Evolutionary conservation across 1,140 invertebrate species (phyloP), one percentile per base, ranked within the genome.

Genomic region (Pseudomyrmex cubaensis): DNA sequence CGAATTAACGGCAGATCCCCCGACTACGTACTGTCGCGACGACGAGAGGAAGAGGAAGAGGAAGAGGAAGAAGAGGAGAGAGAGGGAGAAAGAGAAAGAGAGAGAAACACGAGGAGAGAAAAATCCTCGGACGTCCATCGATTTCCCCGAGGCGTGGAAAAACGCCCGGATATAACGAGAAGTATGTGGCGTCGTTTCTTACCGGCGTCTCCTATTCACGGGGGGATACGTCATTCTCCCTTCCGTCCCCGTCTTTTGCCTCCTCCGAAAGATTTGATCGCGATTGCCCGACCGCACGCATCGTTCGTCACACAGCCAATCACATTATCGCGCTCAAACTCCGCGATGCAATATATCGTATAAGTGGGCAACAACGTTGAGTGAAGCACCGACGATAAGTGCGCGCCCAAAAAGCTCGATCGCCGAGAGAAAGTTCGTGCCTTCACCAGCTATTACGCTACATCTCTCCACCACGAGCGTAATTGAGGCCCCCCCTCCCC

Each of bases 181-280:
- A 75, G 72, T 74, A 82, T 75, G 78, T 61, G 78, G 70, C 69
- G 59, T 74, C 76, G 66, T 80, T 80, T 61, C 76, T 80, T 80
- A 78, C 76, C 25, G 50, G 46, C 66, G 20, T 80, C 10, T 57
- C 44, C 44, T 61, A 59, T 80, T 50, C 76, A 82, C 63, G 52
- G 46, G 12, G 74, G n/a, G 35, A 57, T 78, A 15, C 64, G 76
- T 80, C 56, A 25, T 70, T 20, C 12, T 13, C 3, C 35, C 35
- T n/a, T 22, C 48, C 74, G 17, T 8, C 12, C 10, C 75, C 76
- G 5, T 35, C 66, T 48, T 69, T 69, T 48, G 75, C 20, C 56
- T 35, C 5, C 35, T 1, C 5, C 54, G 50, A 44, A 61, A 64
- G 20, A 70, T 80, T 80, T 54, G 76, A 80, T 80, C 72, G 70